Base-by-base conservation (phyloP, 2,113 vertebrate genomes). In the Dunckerocampus dactyliophorus region DNA sequence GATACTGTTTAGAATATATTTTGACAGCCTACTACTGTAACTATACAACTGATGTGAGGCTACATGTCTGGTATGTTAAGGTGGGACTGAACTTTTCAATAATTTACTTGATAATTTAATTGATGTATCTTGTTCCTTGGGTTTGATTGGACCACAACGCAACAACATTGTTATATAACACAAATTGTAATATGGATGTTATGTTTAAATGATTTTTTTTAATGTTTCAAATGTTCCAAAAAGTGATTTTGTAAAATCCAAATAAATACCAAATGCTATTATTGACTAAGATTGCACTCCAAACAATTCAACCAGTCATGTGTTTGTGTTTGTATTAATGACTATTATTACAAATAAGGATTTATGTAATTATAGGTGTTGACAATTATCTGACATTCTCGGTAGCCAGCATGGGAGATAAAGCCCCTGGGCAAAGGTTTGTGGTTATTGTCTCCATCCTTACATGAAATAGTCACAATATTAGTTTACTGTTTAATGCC, bases 1-100 rank as follows among this genome's bases (percentile, higher is more conserved):
- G 63, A 42, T 57, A 74, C 20, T 61, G 70, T 8, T 83, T 56
- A 69, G 81, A 84, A 76, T 81, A 80, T 84, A 81, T 72, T 79
- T 76, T 81, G 80, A 79, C 76, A 71, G 82, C 62, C 81, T 85
- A 82, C 76, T 85, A 82, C 78, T 85, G 81, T 85, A 85, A 73
- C 72, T 78, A 69, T 82, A 69, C 86, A 82, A 86, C 86, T 87
- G 84, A 85, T 76, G 48, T 82, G 67, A 79, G 72, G 84, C 74
- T 71, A 69, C 72, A 74, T 67, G 61, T 71, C 69, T 69, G 80
- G 59, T 53, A 54, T 56, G 48, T 79, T 73, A 51, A 65, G 31
- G 78, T 66, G 59, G 73, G 73, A 74, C 68, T 69, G 56, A 81
- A 72, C 60, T 52, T 73, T 74, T 78, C 48, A 77, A 72, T 64